Percentiles rank a stretch among this genome's conserved stretches.
Conservation (phyloP, 2,888 invertebrate species). For the Nomada goodeniana region DNA sequence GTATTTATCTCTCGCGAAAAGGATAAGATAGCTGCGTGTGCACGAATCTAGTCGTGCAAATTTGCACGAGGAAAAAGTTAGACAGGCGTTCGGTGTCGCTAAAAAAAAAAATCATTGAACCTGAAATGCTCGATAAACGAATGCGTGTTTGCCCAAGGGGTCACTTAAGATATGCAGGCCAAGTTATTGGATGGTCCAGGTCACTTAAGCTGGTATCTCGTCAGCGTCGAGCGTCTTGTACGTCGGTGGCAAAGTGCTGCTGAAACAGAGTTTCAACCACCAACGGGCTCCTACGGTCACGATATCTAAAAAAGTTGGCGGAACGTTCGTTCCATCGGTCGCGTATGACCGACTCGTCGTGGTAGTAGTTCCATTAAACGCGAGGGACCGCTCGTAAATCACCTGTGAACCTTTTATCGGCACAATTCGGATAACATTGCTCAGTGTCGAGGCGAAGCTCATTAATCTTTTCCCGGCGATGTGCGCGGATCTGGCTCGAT, state of each 20-base stretch:
- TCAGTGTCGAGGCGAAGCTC: conserved; percentile 40
- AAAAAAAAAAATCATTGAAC: neutral
- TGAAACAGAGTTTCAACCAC: conserved; percentile 10
- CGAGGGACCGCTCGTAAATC: conserved; percentile 53
- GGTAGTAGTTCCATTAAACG: conserved; percentile 59
- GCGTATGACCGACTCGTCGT: conserved; percentile 29
- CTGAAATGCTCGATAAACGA: neutral
- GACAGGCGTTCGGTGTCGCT: neutral
- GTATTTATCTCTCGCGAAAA: conserved; percentile 16
- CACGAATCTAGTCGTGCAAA: neutral
- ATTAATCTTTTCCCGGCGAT: conserved; percentile 56
- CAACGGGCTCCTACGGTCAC: neutral
- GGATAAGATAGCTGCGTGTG: conserved; percentile 24
- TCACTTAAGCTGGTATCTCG: neutral
- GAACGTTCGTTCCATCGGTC: conserved; percentile 40
- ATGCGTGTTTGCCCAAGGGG: neutral
- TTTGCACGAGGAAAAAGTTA: neutral
- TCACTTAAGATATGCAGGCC: neutral
- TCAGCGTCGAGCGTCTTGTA: neutral
- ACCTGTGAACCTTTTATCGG: conserved; percentile 61
- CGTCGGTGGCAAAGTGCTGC: conserved; percentile 27
- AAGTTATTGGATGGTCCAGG: neutral
- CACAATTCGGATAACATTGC: conserved; percentile 63
- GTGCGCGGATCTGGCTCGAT: conserved; percentile 53
- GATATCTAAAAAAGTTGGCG: conserved; percentile 56